phyloP scores from a whole-genome alignment of 92 coral and sea anemone genomes.

The Zoanthus solanderi region DNA sequence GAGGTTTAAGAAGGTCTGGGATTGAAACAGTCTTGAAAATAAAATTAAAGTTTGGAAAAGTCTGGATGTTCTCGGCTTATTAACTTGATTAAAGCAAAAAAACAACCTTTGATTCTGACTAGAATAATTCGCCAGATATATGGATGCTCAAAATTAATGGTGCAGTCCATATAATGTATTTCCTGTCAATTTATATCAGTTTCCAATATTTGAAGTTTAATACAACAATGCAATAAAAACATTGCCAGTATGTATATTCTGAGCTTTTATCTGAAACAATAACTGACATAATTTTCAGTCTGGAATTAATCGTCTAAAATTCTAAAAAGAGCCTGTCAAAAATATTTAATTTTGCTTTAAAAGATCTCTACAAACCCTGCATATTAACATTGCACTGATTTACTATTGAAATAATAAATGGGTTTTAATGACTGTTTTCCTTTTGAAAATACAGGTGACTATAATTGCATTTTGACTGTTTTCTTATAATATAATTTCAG shows the following conservation, averaged over 20 bases:
- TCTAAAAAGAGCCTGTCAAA: neutral
- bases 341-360: neutral
- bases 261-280: neutral
- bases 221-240: neutral
- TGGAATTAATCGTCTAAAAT: neutral
- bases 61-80: no score
- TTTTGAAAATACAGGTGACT: neutral
- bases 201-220: neutral
- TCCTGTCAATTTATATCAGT: neutral
- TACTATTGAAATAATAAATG: neutral
- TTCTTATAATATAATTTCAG: neutral
- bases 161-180: neutral
- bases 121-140: no score
- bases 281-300: neutral
- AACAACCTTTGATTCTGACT: no score
- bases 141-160: neutral
- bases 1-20: no score
- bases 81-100: no score
- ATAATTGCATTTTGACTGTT: neutral
- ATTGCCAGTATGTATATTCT: neutral
- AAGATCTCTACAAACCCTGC: neutral
- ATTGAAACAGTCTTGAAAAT: no score
- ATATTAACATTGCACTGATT: neutral
- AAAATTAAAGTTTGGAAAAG: no score
- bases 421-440: neutral